These are phyloP conservation scores for Cetonia aurata DNA, from an alignment of 2,888 invertebrate genomes.

Conservation along the genomic window DNA sequence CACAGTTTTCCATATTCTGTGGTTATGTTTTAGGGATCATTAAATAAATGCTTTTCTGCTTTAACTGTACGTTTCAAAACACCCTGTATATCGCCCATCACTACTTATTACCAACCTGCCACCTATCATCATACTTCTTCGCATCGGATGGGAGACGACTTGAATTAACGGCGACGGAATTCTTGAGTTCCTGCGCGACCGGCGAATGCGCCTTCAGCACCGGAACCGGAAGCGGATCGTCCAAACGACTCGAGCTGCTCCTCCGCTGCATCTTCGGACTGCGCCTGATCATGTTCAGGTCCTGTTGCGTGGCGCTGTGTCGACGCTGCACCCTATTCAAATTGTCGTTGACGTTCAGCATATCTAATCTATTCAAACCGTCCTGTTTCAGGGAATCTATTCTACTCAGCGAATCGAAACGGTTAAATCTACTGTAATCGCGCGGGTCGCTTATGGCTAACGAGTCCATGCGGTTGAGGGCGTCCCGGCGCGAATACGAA, in stretches of 20 bases:
- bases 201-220: conserved; percentile 70
- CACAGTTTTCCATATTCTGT: no score
- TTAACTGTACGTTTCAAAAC: no score
- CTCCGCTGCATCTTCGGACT: conserved; percentile 68
- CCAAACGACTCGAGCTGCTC: conserved; percentile 69
- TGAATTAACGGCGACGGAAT: conserved; percentile 64
- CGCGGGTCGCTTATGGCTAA: conserved; percentile 54
- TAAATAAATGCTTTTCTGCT: no score
- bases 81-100: no score
- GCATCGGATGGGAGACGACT: conserved; percentile 59
- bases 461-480: conserved; percentile 70
- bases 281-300: conserved; percentile 69
- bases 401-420: conserved; percentile 67
- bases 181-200: conserved; percentile 64
- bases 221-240: conserved; percentile 73
- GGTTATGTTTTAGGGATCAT: no score
- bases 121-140: conserved; percentile 66
- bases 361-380: conserved; percentile 69
- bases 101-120: conserved; percentile 65
- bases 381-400: conserved; percentile 67
- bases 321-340: conserved; percentile 68
- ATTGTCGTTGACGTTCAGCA: conserved; percentile 70
- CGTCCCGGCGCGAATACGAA: conserved; percentile 66
- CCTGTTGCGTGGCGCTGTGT: conserved; percentile 70
- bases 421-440: conserved; percentile 55